phyloP scores from a whole-genome alignment of 2,797 vertebrate species.

The Phalloptychus januarius region DNA sequence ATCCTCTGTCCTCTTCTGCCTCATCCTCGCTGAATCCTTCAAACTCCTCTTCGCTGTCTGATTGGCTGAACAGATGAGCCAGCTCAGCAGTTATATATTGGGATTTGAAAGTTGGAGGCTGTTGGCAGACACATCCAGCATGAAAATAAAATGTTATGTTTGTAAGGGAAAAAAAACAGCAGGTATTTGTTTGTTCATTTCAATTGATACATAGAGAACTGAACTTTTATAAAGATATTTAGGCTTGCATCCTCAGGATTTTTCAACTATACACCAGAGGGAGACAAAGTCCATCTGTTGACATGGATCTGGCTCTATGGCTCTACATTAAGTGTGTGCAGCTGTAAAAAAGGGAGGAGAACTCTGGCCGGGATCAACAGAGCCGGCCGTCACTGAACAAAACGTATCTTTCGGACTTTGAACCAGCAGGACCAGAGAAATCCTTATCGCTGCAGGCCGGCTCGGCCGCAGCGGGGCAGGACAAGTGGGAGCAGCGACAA shows the following conservation, averaged over 20 bases:
- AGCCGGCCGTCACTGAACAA: not conserved
- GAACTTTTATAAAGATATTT: not conserved
- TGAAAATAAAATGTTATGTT: not conserved
- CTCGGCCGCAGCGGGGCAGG: not conserved
- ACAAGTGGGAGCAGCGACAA: conserved; percentile 6
- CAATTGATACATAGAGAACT: not conserved
- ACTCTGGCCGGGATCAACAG: not conserved
- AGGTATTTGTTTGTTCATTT: not conserved
- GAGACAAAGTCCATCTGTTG: conserved; percentile 12
- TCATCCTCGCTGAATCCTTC: conserved; percentile 85
- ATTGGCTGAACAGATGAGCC: conserved; percentile 87
- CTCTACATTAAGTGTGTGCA: not conserved
- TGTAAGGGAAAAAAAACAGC: not conserved
- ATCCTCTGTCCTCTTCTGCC: conserved; percentile 54
- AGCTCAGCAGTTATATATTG: conserved; percentile 87
- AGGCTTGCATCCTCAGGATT: not conserved
- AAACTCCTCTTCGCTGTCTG: conserved; percentile 89
- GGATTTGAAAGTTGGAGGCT: conserved; percentile 81
- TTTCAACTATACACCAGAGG: conserved; percentile 30
- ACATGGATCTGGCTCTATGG: not conserved
- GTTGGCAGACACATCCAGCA: conserved; percentile 28
- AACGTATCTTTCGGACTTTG: not conserved
- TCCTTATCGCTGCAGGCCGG: conserved; percentile 11
- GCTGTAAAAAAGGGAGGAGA: not conserved
- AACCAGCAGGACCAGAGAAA: not conserved